A percentile compares a stretch with the other conserved stretches of the same genome.
These are phyloP conservation scores for Trichechus manatus DNA, from an alignment of 2,113 vertebrate species.

Conservation along the genomic window DNA sequence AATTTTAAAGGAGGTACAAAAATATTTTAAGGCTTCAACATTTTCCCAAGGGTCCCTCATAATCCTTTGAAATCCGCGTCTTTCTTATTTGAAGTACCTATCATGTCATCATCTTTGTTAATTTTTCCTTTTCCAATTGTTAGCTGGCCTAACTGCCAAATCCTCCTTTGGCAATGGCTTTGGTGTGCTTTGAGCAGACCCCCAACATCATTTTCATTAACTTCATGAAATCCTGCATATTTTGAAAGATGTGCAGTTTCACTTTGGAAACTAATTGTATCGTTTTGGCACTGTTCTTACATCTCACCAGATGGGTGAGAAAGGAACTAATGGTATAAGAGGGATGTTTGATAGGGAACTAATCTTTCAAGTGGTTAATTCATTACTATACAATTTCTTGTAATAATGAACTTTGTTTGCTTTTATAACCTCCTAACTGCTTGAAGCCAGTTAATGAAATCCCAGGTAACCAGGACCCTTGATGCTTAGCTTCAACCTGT, in stretches of 20 bases:
- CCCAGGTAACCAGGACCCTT: background rate
- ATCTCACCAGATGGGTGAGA: background rate
- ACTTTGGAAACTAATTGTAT: background rate
- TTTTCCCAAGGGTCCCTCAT: background rate
- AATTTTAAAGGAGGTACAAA: background rate
- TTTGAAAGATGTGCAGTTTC: background rate
- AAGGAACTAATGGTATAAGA: background rate
- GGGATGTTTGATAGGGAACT: background rate
- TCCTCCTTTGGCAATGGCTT: background rate
- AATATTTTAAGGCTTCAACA: background rate
- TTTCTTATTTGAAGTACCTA: background rate
- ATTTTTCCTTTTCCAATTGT: background rate
- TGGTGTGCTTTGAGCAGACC: background rate
- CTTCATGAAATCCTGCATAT: background rate
- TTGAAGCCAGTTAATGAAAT: background rate
- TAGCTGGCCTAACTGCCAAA: background rate
- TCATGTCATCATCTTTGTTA: background rate
- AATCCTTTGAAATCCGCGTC: background rate
- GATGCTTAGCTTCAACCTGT: slow-evolving; percentile 25
- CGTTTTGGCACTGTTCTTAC: background rate
- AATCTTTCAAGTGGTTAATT: background rate
- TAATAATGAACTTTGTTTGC: background rate
- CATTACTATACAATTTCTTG: background rate
- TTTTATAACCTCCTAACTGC: background rate
- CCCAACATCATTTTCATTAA: background rate